Evolutionary conservation across 2,113 vertebrate species (phyloP).

Genomic region (Paedocypris sp.): DNA sequence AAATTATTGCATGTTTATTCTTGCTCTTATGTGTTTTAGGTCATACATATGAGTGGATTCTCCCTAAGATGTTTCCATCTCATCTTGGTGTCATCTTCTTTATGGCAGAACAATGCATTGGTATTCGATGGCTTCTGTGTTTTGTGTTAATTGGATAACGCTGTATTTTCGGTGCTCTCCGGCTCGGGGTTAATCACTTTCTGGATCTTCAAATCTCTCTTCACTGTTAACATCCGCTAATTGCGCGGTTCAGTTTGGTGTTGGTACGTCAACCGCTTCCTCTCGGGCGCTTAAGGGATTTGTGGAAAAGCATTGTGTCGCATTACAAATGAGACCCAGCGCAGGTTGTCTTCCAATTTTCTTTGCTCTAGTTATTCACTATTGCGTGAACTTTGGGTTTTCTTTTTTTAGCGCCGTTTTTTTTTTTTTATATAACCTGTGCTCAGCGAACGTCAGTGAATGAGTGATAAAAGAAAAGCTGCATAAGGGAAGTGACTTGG

Average conservation of each 20-base stretch:
- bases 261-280: background rate
- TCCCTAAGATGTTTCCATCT: too few relatives aligned
- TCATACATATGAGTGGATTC: too few relatives aligned
- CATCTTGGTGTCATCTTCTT: background rate
- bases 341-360: conserved; percentile 21
- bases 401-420: background rate
- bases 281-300: conserved; percentile 12
- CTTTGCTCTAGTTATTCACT: conserved; percentile 23
- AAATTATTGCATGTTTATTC: too few relatives aligned
- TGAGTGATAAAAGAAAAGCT: background rate
- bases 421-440: background rate
- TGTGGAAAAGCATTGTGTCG: conserved; percentile 1
- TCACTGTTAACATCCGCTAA: background rate
- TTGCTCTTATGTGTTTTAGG: too few relatives aligned
- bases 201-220: background rate
- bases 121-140: background rate
- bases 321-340: conserved; percentile 11
- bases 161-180: background rate
- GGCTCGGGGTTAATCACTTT: conserved; percentile 4
- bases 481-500: background rate
- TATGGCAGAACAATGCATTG: background rate
- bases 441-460: background rate
- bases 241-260: background rate
- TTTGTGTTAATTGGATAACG: conserved; percentile 1
- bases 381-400: conserved; percentile 9